Evolutionary conservation across 1,140 invertebrate genomes (phyloP).

Genomic region (Aradophagus sp.): DNA sequence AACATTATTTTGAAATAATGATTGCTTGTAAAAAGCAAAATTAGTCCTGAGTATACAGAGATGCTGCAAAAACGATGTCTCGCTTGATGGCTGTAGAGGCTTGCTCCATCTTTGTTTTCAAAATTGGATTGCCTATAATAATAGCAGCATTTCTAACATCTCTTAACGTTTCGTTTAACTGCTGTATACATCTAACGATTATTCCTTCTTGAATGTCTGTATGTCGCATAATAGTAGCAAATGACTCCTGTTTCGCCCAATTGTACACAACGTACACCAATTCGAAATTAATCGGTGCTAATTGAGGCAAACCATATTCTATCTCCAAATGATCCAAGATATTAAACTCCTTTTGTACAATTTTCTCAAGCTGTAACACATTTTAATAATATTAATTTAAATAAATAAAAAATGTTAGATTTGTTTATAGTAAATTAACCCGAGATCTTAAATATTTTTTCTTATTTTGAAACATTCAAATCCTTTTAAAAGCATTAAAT

Average conservation of each 20-base stretch:
- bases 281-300: slow-evolving; percentile 89
- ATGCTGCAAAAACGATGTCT: slow-evolving; percentile 98
- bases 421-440: too few species aligned
- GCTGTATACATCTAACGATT: slow-evolving; percentile 97
- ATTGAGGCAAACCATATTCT: slow-evolving; percentile 65
- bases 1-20: too few species aligned
- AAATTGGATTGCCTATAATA: slow-evolving; percentile 92
- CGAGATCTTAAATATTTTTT: too few species aligned
- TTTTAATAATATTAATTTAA: slow-evolving; percentile 3
- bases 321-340: slow-evolving; percentile 64
- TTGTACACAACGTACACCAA: slow-evolving; percentile 95
- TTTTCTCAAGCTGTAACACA: slow-evolving; percentile 48
- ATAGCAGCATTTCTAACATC: slow-evolving; percentile 95
- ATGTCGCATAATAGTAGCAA: slow-evolving; percentile 92
- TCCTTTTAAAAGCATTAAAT: too few species aligned
- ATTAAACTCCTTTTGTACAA: slow-evolving; percentile 61
- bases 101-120: slow-evolving; percentile 96
- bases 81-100: slow-evolving; percentile 94
- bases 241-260: slow-evolving; percentile 93
- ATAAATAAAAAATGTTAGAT: neutral
- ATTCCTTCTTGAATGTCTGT: slow-evolving; percentile 98
- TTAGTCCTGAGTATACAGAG: slow-evolving; percentile 88
- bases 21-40: too few species aligned
- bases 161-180: slow-evolving; percentile 93
- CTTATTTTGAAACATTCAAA: too few species aligned